These are phyloP conservation scores for Parnassius smintheus DNA, from an alignment of 2,888 invertebrate genomes.

Conservation along the genomic window DNA sequence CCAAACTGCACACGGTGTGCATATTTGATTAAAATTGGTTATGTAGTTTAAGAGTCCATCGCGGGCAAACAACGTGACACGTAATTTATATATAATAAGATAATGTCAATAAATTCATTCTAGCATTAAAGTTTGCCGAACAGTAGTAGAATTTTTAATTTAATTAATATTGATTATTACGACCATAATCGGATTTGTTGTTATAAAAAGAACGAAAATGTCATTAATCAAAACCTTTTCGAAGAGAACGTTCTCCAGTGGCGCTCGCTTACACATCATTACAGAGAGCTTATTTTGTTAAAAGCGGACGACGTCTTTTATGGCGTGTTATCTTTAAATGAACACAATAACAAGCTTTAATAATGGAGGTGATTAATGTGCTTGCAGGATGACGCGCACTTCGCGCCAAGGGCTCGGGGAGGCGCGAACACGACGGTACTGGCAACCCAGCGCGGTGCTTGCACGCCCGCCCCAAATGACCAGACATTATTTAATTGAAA, in stretches of 20 bases:
- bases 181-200: slow-evolving; percentile 51
- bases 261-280: slow-evolving; percentile 72
- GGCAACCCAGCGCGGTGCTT: slow-evolving; percentile 30
- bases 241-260: slow-evolving; percentile 46
- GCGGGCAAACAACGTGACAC: too few relatives aligned
- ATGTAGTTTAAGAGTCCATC: too few relatives aligned
- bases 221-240: slow-evolving; percentile 72
- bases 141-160: too few relatives aligned
- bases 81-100: too few relatives aligned
- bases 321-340: slow-evolving; percentile 79
- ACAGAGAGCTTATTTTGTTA: slow-evolving; percentile 77
- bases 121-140: too few relatives aligned
- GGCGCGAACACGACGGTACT: slow-evolving; percentile 61
- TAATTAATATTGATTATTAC: slow-evolving; percentile 12
- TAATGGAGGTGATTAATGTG: slow-evolving; percentile 80
- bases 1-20: too few relatives aligned
- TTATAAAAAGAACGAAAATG: slow-evolving; percentile 38
- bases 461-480: slow-evolving; percentile 73
- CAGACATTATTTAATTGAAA: slow-evolving; percentile 82
- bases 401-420: slow-evolving; percentile 59
- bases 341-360: slow-evolving; percentile 80
- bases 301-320: slow-evolving; percentile 78
- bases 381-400: slow-evolving; percentile 77
- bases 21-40: too few relatives aligned
- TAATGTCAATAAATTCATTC: too few relatives aligned